Conservation (phyloP, 2,888 invertebrate genomes). For the Suillia variegata region DNA sequence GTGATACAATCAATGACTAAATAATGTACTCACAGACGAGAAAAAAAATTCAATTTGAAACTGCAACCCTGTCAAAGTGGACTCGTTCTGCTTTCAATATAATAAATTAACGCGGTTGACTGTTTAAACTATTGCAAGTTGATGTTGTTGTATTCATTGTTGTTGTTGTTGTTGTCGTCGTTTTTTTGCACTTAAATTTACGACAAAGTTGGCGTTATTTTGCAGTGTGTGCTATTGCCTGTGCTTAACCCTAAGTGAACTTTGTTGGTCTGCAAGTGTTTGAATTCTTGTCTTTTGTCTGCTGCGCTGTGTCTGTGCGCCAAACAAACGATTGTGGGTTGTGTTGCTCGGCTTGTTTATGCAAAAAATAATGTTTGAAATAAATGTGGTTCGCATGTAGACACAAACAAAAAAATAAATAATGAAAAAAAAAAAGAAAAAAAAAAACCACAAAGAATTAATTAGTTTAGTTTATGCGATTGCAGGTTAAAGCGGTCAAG, state of each 20-base stretch:
- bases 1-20: neutral
- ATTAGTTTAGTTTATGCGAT: too few species aligned
- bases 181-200: too few species aligned
- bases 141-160: neutral
- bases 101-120: neutral
- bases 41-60: neutral
- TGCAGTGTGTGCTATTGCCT: neutral
- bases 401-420: too few species aligned
- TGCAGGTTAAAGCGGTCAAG: too few species aligned
- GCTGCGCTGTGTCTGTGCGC: neutral
- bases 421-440: too few species aligned
- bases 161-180: neutral
- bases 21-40: neutral
- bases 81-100: neutral
- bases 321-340: too few species aligned
- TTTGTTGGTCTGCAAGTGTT: neutral
- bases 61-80: neutral
- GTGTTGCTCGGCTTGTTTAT: too few species aligned
- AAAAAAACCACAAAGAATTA: too few species aligned
- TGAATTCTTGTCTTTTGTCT: neutral
- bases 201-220: too few species aligned
- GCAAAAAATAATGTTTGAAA: too few species aligned
- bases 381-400: too few species aligned
- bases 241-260: conserved; percentile 5
- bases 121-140: too few species aligned